Conservation (phyloP, 2,888 invertebrate genomes). For the Beris morrisii region DNA sequence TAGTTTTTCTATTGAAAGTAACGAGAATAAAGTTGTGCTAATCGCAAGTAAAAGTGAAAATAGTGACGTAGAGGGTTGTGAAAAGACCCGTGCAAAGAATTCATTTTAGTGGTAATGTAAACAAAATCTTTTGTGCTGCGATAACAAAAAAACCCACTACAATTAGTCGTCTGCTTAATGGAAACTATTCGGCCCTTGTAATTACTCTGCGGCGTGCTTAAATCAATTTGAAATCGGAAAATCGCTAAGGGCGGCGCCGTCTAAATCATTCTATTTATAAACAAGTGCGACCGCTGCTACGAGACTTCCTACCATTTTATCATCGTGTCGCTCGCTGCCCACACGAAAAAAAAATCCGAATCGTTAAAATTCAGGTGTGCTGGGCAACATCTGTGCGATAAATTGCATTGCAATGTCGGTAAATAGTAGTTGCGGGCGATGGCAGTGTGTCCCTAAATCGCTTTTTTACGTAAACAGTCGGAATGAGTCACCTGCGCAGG, state of each 20-base stretch:
- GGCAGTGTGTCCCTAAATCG: background rate
- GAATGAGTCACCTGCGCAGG: conserved; percentile 9
- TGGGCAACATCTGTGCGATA: conserved; percentile 16
- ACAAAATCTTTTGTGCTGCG: conserved; percentile 5
- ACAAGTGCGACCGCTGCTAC: conserved; percentile 19
- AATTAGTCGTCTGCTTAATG: too few species aligned
- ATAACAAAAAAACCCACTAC: background rate
- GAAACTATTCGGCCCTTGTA: background rate
- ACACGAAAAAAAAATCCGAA: conserved; percentile 6
- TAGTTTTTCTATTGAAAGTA: background rate
- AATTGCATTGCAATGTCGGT: background rate
- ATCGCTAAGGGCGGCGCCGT: conserved; percentile 24
- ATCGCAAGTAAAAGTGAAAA: background rate
- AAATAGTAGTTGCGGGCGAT: background rate
- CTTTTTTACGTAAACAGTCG: conserved; percentile 19
- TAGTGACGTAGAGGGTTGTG: background rate
- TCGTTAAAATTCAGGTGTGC: conserved; percentile 23
- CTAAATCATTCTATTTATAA: conserved; percentile 27
- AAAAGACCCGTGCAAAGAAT: background rate
- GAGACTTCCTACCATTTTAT: conserved; percentile 21
- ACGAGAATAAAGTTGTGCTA: background rate
- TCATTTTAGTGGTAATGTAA: conserved; percentile 8
- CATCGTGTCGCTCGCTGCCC: conserved; percentile 6
- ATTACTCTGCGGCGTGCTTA: background rate
- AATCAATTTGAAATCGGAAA: background rate